phyloP scores from a whole-genome alignment of 2,888 invertebrate species.

The Macrophya annulata region DNA sequence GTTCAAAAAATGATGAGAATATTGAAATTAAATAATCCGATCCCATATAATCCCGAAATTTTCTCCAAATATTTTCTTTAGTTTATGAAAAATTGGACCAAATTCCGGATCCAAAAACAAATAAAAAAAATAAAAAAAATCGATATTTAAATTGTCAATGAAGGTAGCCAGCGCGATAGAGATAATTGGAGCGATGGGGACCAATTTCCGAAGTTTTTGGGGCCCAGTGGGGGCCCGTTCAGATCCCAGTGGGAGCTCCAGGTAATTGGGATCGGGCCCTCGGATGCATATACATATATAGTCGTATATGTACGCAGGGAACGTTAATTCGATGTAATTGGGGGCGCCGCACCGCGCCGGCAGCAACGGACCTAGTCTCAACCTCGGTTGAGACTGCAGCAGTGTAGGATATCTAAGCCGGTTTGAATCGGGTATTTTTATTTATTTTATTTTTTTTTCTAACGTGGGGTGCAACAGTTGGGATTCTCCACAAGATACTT shows the following conservation, averaged over 20 bases:
- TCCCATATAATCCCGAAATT: not conserved
- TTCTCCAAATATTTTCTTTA: not conserved
- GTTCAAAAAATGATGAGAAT: not conserved
- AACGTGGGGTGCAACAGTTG: constrained; percentile 33
- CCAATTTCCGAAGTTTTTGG: constrained; percentile 49
- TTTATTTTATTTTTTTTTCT: too few species aligned
- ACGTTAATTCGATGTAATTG: constrained; percentile 65
- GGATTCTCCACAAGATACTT: not conserved
- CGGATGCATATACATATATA: constrained; percentile 30
- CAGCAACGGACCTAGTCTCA: constrained; percentile 36
- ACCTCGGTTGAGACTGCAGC: not conserved
- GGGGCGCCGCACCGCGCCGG: constrained; percentile 42
- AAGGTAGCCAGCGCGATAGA: constrained; percentile 24
- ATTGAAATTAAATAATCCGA: not conserved
- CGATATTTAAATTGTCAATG: constrained; percentile 19
- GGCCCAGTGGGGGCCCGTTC: constrained; percentile 43
- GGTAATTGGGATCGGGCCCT: constrained; percentile 52
- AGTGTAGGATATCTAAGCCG: constrained; percentile 25
- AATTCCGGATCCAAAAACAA: not conserved
- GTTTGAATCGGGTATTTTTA: constrained; percentile 8
- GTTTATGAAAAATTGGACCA: not conserved
- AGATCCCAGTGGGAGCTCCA: constrained; percentile 47
- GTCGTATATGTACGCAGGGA: constrained; percentile 39
- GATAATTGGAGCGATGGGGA: constrained; percentile 50
- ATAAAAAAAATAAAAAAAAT: not conserved